phyloP scores from a whole-genome alignment of 2,888 invertebrate genomes.

The Drosophila recens region DNA sequence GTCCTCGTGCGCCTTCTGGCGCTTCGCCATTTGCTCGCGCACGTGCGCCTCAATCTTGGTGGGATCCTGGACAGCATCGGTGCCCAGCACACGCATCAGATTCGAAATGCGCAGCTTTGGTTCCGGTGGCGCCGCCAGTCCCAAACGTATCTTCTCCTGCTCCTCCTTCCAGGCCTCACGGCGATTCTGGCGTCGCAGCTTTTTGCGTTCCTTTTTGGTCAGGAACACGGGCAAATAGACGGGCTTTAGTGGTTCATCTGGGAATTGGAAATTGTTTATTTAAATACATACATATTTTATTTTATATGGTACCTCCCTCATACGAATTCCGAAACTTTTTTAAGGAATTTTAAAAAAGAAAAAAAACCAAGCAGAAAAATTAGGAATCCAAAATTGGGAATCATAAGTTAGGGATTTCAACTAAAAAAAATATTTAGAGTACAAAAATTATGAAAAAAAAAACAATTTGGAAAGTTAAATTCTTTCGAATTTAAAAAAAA shows the following conservation, averaged over 20 bases:
- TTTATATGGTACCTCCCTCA: no score
- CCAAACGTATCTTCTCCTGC: slow-evolving; percentile 98
- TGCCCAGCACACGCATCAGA: slow-evolving; percentile 98
- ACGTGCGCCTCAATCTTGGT: slow-evolving; percentile 99
- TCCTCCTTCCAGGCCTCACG: slow-evolving; percentile 99
- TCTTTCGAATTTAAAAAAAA: no score
- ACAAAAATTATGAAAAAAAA: no score
- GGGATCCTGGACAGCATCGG: slow-evolving; percentile 99
- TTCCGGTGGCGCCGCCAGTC: slow-evolving; percentile 97
- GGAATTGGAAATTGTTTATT: no score
- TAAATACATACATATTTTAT: no score
- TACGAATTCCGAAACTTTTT: no score
- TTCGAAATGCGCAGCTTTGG: slow-evolving; percentile 98
- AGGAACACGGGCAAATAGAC: slow-evolving; percentile 97
- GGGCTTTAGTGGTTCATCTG: slow-evolving; percentile 93
- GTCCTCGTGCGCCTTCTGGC: slow-evolving; percentile 97
- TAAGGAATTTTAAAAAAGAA: no score
- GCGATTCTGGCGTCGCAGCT: slow-evolving; percentile 96
- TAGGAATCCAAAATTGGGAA: no score
- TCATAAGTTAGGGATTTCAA: no score
- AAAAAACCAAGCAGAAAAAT: no score
- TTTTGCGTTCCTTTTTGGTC: slow-evolving; percentile 98
- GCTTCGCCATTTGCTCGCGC: slow-evolving; percentile 98
- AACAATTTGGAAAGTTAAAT: no score
- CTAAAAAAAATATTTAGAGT: no score